Evolutionary conservation across 2,888 invertebrate species (phyloP), one percentile per base, ranked within the genome.

Genomic region (Protodeltote pygarga): DNA sequence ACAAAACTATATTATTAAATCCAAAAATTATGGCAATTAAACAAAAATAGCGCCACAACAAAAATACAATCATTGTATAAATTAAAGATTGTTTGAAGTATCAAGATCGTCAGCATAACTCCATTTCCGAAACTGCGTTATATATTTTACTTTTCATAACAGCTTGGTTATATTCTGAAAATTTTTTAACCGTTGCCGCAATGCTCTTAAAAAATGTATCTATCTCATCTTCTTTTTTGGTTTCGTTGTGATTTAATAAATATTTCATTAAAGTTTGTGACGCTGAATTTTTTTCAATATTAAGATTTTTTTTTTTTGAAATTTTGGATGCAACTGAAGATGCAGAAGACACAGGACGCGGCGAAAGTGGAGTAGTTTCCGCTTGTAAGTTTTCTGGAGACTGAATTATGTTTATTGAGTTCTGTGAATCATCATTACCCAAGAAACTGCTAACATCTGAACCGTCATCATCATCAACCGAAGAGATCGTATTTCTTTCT

Each of bases 81-180:
- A 46, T 46, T 46, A 46, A 46, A 46, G 46, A 46, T 28, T 47
- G 46, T 47, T 47, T 47, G 46, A 47, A 47, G 46, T 47, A 47
- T 47, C 28, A 47, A 47, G 46, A 47, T 40, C 46, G 39, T 46
- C 39, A 46, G 46, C 46, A 46, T 46, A 58, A 40, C 39, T 62
- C 58, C 32, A 53, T 46, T 51, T 62, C 42, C 11, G 65, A 65
- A 53, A 65, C 61, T 44, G 46, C 47, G 42, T 51, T 58, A 53
- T 45, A 62, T 45, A 65, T 59, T 62, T 62, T 52, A 49, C 28
- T 34, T 35, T 64, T 64, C 9, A 61, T 54, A 33, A 54, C 41
- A 3, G 58, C 64, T 58, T 59, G 49, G 53, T 58, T 61, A 42
- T 58, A 61, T 61, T 61, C 58, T 9, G 53, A 48, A 58, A 53